A percentile compares a stretch with the other conserved stretches of the same genome.
Evolutionary conservation across 2,888 invertebrate species (phyloP).

Genomic region (Plagodis pulveraria): DNA sequence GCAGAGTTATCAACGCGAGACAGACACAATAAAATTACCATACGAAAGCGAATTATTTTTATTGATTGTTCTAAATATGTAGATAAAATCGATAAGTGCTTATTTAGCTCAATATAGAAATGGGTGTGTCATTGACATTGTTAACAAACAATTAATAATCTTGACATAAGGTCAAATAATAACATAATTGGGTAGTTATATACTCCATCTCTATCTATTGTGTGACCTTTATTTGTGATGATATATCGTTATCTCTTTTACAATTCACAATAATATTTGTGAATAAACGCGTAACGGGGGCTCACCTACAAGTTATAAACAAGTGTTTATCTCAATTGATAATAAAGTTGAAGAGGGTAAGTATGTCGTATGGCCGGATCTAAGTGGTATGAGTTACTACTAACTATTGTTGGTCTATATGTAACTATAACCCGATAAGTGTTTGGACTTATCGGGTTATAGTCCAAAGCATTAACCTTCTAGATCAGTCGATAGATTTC

Average conservation of each 20-base stretch:
- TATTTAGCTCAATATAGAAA: too few species aligned
- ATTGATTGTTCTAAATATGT: too few species aligned
- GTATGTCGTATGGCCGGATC: slow-evolving; percentile 9
- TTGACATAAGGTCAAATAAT: too few species aligned
- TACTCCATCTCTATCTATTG: background rate
- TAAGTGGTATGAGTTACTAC: slow-evolving; percentile 1
- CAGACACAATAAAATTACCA: too few species aligned
- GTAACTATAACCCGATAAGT: too few species aligned
- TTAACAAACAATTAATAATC: too few species aligned
- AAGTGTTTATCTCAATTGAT: slow-evolving; percentile 21
- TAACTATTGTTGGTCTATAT: background rate
- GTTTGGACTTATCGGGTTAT: slow-evolving; percentile 1
- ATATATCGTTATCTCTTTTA: slow-evolving; percentile 13
- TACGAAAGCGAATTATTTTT: too few species aligned
- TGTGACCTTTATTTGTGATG: slow-evolving; percentile 13
- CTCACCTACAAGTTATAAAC: slow-evolving; percentile 27
- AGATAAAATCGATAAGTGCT: too few species aligned
- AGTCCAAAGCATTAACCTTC: slow-evolving; percentile 7
- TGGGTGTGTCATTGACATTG: too few species aligned
- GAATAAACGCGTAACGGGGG: slow-evolving; percentile 28
- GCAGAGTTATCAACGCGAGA: too few species aligned
- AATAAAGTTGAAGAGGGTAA: slow-evolving; percentile 28
- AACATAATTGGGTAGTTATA: too few species aligned
- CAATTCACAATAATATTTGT: slow-evolving; percentile 21
- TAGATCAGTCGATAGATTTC: slow-evolving; percentile 13